These are phyloP conservation scores for Tachina fera DNA, from an alignment of 2,888 invertebrate genomes.

Conservation along the genomic window DNA sequence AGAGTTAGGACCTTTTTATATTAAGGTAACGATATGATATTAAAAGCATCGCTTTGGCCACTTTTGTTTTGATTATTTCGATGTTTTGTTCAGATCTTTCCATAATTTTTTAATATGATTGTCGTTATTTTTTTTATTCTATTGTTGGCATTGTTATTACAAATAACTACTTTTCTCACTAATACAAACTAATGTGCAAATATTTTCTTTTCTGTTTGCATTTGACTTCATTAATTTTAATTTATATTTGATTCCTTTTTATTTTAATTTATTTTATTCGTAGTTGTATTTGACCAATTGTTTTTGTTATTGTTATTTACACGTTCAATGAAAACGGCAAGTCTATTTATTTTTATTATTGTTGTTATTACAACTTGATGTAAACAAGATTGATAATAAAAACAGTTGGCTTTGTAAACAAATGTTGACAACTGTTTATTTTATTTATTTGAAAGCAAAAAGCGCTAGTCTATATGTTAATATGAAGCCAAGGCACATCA, in stretches of 20 bases:
- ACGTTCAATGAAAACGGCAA: conserved; percentile 30
- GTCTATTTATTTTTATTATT: conserved; percentile 1
- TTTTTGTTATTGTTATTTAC: conserved; percentile 25
- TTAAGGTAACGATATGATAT: too few species aligned
- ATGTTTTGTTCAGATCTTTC: not conserved
- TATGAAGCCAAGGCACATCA: too few species aligned
- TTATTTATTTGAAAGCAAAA: not conserved
- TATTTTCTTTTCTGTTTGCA: conserved; percentile 6
- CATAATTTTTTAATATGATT: conserved; percentile 10
- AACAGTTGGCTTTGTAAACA: not conserved
- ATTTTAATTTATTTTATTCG: not conserved
- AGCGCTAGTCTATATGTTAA: too few species aligned
- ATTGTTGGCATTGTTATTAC: conserved; percentile 38
- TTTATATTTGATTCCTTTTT: conserved; percentile 29
- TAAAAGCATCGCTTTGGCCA: too few species aligned
- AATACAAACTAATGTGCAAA: conserved; percentile 61
- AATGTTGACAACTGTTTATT: not conserved
- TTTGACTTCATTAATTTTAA: conserved; percentile 44
- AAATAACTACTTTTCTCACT: conserved; percentile 47
- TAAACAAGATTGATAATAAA: conserved; percentile 36
- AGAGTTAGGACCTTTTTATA: too few species aligned
- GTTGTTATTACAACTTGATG: conserved; percentile 35
- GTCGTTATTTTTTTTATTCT: conserved; percentile 37
- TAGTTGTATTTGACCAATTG: not conserved
- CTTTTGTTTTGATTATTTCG: not conserved